Evolutionary conservation across 2,888 invertebrate genomes (phyloP).

Genomic region (Sinohyriopsis cumingii): DNA sequence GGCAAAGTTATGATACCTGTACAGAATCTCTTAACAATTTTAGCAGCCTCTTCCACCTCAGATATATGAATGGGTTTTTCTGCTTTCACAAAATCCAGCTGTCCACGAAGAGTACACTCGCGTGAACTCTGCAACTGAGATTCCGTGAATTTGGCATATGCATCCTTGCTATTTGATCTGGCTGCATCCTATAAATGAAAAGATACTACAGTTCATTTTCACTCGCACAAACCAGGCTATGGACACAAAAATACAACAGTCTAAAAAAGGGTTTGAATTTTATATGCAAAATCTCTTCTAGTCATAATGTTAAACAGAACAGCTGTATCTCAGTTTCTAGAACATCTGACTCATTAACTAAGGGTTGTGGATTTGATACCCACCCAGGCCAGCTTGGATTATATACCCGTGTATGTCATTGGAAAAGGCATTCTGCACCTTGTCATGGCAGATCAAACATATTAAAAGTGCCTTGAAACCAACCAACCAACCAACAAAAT

Average conservation of each 20-base stretch:
- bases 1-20: conserved; percentile 77
- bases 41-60: conserved; percentile 93
- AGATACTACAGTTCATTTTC: not conserved
- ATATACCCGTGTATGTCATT: too few species aligned
- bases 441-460: too few species aligned
- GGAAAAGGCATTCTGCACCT: too few species aligned
- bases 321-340: too few species aligned
- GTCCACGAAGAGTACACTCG: conserved; percentile 92
- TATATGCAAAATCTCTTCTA: too few species aligned
- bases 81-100: conserved; percentile 87
- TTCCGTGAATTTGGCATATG: conserved; percentile 89
- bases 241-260: not conserved
- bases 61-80: conserved; percentile 83
- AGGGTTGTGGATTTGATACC: too few species aligned
- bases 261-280: not conserved
- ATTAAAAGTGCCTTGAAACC: too few species aligned
- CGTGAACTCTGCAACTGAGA: conserved; percentile 89
- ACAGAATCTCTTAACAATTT: conserved; percentile 95
- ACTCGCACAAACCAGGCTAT: not conserved
- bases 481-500: too few species aligned
- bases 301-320: too few species aligned
- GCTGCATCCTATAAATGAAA: conserved; percentile 83
- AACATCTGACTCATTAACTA: too few species aligned
- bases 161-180: conserved; percentile 82
- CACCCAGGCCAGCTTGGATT: too few species aligned